Evolutionary conservation across 1,140 invertebrate genomes (phyloP), one percentile per base, ranked within the genome.

Genomic region (Frieseomelitta varia): DNA sequence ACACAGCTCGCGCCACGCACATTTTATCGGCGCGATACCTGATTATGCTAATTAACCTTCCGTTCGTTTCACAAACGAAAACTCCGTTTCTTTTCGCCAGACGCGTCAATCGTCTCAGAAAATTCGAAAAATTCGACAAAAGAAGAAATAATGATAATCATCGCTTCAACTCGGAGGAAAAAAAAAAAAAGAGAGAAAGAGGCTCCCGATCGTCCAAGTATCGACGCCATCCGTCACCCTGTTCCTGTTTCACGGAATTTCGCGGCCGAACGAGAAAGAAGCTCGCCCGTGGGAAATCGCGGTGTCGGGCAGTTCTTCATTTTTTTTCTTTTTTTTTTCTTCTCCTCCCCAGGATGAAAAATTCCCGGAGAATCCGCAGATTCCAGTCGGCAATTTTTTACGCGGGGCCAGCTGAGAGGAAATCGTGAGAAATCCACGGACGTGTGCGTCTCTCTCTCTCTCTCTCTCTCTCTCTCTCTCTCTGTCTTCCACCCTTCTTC

Each of bases 401-500:
- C 79, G 47, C 21, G 34, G 21, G 51, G 77, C 56, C 84, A 89
- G 88, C 80, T 84, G 88, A 79, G 71, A 56, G 65, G 56, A 85
- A 79, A 63, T 88, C 90, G 90, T 90, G 90, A 90, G 90, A 90
- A 90, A 87, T 85, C 58, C 30, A 6, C 56, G 53, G 11, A 15
- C 24, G 0, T 15, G 0, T 15, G 39, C 39, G 39, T 47, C 8
- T 47, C 8, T 8, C 6, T 8, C 39, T 47, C 55, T 61, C 71
- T 61, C 39, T 55, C 71, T 19, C 1, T n/a, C 24, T 24, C 21
- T 24, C 58, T 79, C 68, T 79, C 79, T 75, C 80, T 78, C 27
- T 30, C n/a, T 17, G 0, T n/a, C 56, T 78, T 85, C 63, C 47
- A 8, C 34, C 24, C 34, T 82, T 85, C 51, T 14, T 14, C 81